These are phyloP conservation scores for Ciconia boyciana DNA, from an alignment of 2,113 vertebrate species.

Conservation along the genomic window DNA sequence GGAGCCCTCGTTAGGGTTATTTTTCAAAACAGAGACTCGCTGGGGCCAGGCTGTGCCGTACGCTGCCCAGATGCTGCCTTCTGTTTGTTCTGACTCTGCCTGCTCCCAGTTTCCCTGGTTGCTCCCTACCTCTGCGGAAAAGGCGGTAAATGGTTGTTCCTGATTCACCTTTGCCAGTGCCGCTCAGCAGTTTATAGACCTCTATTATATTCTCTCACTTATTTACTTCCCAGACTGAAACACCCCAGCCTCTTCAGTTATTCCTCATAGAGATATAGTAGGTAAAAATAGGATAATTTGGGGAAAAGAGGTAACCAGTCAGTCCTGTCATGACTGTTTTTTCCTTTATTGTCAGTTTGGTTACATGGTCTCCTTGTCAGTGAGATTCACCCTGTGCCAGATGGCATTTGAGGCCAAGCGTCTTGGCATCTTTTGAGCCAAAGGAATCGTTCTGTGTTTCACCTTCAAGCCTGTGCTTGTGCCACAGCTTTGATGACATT, in stretches of 20 bases:
- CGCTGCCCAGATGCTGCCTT: not conserved
- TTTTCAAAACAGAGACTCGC: conserved; percentile 1
- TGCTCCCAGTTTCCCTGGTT: not conserved
- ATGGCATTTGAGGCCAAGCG: not conserved
- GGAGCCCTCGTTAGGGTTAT: not conserved
- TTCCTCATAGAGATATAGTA: not conserved
- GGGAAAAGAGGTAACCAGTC: not conserved
- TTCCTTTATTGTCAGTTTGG: not conserved
- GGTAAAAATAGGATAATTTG: not conserved
- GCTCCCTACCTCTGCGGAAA: not conserved
- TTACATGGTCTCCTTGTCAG: not conserved
- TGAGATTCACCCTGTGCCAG: not conserved
- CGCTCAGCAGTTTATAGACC: not conserved
- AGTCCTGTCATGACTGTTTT: not conserved
- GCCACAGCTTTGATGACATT: not conserved
- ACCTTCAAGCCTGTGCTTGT: not conserved
- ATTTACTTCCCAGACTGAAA: not conserved
- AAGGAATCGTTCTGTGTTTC: not conserved
- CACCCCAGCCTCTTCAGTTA: not conserved
- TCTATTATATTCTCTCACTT: not conserved
- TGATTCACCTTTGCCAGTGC: not conserved
- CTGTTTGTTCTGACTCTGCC: not conserved
- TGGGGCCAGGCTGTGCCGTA: not conserved
- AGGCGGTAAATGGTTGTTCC: not conserved
- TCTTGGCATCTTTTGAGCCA: not conserved